Evolutionary conservation across 2,797 vertebrate species (phyloP).

Genomic region (Poeciliopsis infans): DNA sequence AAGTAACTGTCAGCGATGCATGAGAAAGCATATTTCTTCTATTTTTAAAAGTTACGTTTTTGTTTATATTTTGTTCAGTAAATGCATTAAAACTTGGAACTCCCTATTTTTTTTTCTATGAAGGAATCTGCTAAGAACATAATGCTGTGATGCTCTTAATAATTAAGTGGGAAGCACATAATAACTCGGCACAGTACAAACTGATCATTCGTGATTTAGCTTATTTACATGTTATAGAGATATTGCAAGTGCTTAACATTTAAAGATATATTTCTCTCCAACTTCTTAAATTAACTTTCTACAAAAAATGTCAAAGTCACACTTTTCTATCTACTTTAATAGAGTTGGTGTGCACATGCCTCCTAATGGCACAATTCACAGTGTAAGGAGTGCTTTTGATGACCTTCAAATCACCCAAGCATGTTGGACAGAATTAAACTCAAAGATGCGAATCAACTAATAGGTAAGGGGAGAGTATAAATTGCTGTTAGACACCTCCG

Average conservation of each 20-base stretch:
- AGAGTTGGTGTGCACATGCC: not conserved
- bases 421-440: constrained; percentile 34
- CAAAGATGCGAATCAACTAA: constrained; percentile 26
- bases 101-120: not conserved
- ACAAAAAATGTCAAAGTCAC: not conserved
- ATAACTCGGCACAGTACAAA: not conserved
- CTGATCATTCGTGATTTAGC: not conserved
- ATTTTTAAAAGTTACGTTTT: not conserved
- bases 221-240: not conserved
- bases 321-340: not conserved
- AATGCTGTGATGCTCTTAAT: not conserved
- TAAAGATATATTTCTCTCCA: not conserved
- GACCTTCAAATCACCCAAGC: constrained; percentile 27
- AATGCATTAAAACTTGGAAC: not conserved
- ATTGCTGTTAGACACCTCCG: constrained; percentile 70
- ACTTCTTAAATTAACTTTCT: not conserved
- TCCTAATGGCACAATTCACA: not conserved
- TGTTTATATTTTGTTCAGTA: not conserved
- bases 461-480: constrained; percentile 45
- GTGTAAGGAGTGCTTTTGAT: constrained; percentile 14
- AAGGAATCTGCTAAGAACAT: not conserved
- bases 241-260: too few relatives aligned
- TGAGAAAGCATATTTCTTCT: not conserved
- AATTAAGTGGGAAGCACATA: too few relatives aligned
- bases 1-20: not conserved